Base-by-base conservation (phyloP, 2,888 invertebrate genomes). In the Augochlorella aurata region DNA sequence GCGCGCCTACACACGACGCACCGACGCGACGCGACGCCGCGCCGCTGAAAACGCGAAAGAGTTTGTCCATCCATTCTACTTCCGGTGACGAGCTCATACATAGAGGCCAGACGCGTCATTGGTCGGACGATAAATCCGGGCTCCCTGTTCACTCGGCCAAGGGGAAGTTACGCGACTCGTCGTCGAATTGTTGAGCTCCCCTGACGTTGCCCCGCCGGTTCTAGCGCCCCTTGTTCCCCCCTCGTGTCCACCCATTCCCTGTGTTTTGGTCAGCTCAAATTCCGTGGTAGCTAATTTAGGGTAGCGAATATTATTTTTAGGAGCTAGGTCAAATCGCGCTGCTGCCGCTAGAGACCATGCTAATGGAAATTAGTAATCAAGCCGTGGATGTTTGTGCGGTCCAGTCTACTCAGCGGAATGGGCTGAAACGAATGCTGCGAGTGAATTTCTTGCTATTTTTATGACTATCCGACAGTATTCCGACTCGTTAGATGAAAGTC, bases 51-150 rank as follows among this genome's bases (percentile, higher is more conserved):
- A 85, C 66, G 86, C 61, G 85, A 83, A 83, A 83, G 85, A 81
- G 83, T 74, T 50, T 74, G 85, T 69, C 85, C 81, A 83, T 85
- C 85, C 81, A 85, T 85, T 75, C 81, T 67, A 77, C 77, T 85
- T 85, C 83, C 85, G 80, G 70, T 71, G 80, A 77, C 81, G 85
- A 85, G 69, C 77, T 73, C 79, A 71, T 65, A 75, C 79, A 65
- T 49, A 73, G 54, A 58, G 47, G 24, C 58, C 49, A 44, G 73
- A 47, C 66, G 74, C 78, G 82, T 82, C 78, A 83, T 78, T 83
- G 83, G 82, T 47, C 71, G 67, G 49, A 79, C 83, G 83, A 84
- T 81, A 81, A 81, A 79, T 81, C 47, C 81, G 58, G 16, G 5
- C 52, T 65, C 63, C 54, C 50, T 74, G 79, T 73, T 79, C 73